phyloP scores from a whole-genome alignment of 2,797 vertebrate species.

The Danio kyathit region DNA sequence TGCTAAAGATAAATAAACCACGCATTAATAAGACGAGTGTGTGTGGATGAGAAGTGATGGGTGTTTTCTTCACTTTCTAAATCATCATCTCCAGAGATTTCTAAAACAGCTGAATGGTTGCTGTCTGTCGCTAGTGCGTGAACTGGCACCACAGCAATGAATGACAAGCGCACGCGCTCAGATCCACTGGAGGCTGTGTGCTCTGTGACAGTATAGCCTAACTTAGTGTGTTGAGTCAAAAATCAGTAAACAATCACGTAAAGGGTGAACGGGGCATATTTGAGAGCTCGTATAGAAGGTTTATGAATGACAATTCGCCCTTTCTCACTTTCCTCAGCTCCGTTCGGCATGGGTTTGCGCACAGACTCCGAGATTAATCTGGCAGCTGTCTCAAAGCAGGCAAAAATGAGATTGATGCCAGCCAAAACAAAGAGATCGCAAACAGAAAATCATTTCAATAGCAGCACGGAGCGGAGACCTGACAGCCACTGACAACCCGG shows the following conservation, averaged over 20 bases:
- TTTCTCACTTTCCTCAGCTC: background rate
- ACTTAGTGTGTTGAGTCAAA: background rate
- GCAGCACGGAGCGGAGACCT: constrained; percentile 42
- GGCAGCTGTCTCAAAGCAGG: constrained; percentile 58
- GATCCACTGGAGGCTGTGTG: background rate
- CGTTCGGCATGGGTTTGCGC: constrained; percentile 22
- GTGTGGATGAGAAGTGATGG: background rate
- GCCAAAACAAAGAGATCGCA: constrained; percentile 50
- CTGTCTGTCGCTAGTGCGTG: constrained; percentile 19
- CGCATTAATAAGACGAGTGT: background rate
- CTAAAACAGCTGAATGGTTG: constrained; percentile 6
- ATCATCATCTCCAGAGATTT: background rate
- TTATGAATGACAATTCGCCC: constrained; percentile 5
- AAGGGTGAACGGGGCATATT: background rate
- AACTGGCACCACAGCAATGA: constrained; percentile 3
- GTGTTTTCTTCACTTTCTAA: background rate
- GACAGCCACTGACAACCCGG: constrained; percentile 73
- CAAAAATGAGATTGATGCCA: constrained; percentile 54
- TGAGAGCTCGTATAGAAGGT: background rate
- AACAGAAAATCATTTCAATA: constrained; percentile 46
- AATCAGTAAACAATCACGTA: background rate
- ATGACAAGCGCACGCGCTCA: background rate
- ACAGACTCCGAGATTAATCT: constrained; percentile 54
- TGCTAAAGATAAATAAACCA: background rate
- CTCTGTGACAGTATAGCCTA: background rate